Evolutionary conservation across 2,797 vertebrate species (phyloP).

Genomic region (Hippocampus kuda): DNA sequence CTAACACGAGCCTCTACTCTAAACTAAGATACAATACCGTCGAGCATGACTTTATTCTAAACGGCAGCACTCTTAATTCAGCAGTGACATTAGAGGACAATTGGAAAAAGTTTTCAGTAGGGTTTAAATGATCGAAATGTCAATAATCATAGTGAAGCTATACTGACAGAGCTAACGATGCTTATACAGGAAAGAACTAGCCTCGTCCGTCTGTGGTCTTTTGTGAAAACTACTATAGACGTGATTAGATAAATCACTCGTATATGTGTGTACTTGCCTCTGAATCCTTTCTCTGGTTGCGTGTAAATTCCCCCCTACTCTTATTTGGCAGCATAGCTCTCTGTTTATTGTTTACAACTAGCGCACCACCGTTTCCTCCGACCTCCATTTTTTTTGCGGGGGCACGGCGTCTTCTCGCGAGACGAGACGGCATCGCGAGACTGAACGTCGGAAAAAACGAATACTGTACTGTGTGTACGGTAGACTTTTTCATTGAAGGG

Average conservation of each 20-base stretch:
- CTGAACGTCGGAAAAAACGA: too few species aligned
- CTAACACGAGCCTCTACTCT: not conserved
- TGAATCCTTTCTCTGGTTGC: slow-evolving; percentile 88
- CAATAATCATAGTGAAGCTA: not conserved
- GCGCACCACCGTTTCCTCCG: slow-evolving; percentile 59
- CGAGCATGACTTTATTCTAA: not conserved
- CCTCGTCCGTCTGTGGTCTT: not conserved
- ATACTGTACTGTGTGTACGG: too few species aligned
- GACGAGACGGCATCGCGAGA: not conserved
- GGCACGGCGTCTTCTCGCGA: not conserved
- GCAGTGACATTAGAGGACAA: not conserved
- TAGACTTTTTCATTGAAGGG: not conserved
- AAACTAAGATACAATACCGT: not conserved
- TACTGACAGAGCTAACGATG: slow-evolving; percentile 14
- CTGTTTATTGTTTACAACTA: slow-evolving; percentile 81
- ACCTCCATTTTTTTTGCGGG: slow-evolving; percentile 57
- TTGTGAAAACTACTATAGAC: not conserved
- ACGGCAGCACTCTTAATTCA: not conserved
- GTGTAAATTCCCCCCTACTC: slow-evolving; percentile 76
- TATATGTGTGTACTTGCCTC: slow-evolving; percentile 67
- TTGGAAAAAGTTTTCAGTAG: not conserved
- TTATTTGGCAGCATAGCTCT: slow-evolving; percentile 68
- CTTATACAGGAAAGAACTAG: slow-evolving; percentile 7
- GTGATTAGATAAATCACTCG: not conserved
- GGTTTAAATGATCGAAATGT: not conserved